Percentiles rank a stretch among this genome's conserved stretches.
phyloP scores from a whole-genome alignment of 2,888 invertebrate genomes.

The Parelbella ahira region DNA sequence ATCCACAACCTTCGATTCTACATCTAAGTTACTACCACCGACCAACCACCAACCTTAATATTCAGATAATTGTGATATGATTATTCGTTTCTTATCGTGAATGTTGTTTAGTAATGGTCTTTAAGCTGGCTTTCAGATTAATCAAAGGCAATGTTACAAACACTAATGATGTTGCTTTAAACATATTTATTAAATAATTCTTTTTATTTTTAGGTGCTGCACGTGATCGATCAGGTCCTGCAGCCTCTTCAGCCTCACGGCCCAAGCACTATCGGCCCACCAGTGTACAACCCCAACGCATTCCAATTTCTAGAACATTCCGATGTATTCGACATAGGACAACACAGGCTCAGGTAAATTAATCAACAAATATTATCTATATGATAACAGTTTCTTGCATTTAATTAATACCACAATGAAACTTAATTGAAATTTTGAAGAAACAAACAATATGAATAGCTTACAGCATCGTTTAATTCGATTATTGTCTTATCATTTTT shows the following conservation, averaged over 20 bases:
- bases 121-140: no score
- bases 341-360: slow-evolving; percentile 85
- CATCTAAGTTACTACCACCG: no score
- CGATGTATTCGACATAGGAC: slow-evolving; percentile 86
- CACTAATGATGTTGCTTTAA: no score
- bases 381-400: slow-evolving; percentile 2
- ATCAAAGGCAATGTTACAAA: no score
- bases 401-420: background rate
- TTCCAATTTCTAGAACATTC: slow-evolving; percentile 89
- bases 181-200: background rate
- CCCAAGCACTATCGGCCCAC: slow-evolving; percentile 73
- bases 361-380: slow-evolving; percentile 7
- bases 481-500: no score
- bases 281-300: slow-evolving; percentile 90
- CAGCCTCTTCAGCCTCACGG: slow-evolving; percentile 86
- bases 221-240: slow-evolving; percentile 93
- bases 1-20: no score
- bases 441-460: background rate
- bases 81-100: no score
- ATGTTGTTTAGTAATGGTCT: no score
- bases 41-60: no score
- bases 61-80: no score
- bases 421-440: slow-evolving; percentile 1
- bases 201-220: slow-evolving; percentile 83
- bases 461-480: no score